Evolutionary conservation across 2,797 vertebrate genomes (phyloP), one percentile per base, ranked within the genome.

Genomic region (Etheostoma perlongum): DNA sequence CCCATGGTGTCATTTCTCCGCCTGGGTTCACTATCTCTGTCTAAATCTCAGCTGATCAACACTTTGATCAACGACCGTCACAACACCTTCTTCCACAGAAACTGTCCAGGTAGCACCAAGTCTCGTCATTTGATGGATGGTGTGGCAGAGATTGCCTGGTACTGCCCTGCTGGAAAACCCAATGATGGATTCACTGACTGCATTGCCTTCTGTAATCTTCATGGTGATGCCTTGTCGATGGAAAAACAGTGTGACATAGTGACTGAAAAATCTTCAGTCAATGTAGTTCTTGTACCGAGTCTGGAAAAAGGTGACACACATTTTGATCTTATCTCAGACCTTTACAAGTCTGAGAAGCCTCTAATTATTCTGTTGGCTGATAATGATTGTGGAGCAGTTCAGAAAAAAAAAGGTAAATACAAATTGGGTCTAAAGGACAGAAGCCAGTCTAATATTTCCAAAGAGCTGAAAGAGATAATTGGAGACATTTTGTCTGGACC

Each of bases 101-200:
- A 94, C 78, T 89, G 86, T 23, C 23, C 64, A 67, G 88, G 87
- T 19, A 94, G 81, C 89, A 94, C 79, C 75, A 90, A 79, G 52
- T 82, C 85, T 55, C 49, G 85, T 9, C 46, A 94, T 65, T 64
- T 96, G 82, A 90, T 95, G 91, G 91, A 90, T 13, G 94, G 94
- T 2, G 76, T 95, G 10, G 94, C 93, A 75, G 95, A 96, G 91
- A 93, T 96, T n/a, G 89, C 92, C 70, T 96, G 95, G 95, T 96
- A 93, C 79, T 91, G 74, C 54, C 90, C 92, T 33, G 82, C 85
- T 75, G 91, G 92, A 21, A 91, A 87, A 61, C 23, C 57, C 46
- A 83, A 40, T 16, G 91, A 94, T 83, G 65, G 53, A 48, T 93
- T 95, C 81, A 67, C 61, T 65, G 66, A 90, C 74, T 95, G 93